These are phyloP conservation scores for Spinus pinus DNA, from an alignment of 2,797 vertebrate genomes.

Conservation along the genomic window DNA sequence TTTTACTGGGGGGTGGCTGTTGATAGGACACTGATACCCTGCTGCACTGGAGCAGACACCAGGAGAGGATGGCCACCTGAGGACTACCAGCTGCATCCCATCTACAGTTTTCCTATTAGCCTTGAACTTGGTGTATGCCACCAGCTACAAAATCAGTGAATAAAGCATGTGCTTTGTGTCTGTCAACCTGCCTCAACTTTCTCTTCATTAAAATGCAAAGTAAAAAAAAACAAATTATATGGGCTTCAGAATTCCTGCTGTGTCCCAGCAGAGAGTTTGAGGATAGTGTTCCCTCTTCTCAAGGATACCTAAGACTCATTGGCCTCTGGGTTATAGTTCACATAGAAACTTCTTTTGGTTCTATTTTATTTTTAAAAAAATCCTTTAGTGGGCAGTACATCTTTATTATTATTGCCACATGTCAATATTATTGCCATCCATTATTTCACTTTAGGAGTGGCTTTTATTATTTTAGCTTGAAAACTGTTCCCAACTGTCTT, in stretches of 20 bases:
- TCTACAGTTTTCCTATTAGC: neutral
- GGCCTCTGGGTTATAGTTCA: neutral
- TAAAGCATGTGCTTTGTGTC: neutral
- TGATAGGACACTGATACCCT: neutral
- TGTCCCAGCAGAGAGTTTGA: neutral
- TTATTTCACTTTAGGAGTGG: neutral
- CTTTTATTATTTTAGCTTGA: slow-evolving; percentile 12
- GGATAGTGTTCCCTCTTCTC: neutral
- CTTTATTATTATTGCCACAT: neutral
- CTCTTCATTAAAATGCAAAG: neutral
- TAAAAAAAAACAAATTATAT: neutral
- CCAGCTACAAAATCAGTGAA: neutral
- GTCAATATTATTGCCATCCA: neutral
- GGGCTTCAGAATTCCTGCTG: neutral
- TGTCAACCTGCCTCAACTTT: neutral
- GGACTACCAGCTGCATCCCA: fast-evolving
- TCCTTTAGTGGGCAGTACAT: neutral
- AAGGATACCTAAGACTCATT: neutral
- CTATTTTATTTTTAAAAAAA: neutral
- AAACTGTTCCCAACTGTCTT: neutral
- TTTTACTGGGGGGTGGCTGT: neutral
- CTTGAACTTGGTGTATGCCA: neutral
- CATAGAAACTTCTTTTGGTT: neutral
- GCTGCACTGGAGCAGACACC: neutral
- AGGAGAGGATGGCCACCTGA: neutral